Evolutionary conservation across 2,113 vertebrate species (phyloP).

Genomic region (Meleagris gallopavo): DNA sequence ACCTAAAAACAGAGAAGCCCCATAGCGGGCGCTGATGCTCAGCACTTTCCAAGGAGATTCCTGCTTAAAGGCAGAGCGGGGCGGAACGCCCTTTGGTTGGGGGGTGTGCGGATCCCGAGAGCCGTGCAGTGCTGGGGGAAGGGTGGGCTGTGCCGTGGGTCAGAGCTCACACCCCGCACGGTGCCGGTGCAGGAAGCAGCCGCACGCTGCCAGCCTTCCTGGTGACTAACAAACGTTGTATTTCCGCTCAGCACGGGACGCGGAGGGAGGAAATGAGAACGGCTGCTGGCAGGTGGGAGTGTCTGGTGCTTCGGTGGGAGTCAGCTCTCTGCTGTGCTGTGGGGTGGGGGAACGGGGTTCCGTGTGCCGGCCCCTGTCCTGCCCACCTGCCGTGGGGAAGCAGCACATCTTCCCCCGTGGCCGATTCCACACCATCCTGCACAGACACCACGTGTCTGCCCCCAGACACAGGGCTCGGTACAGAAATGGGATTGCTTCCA

Average conservation of each 20-base stretch:
- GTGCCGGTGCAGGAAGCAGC: neutral
- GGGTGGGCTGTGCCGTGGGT: too few relatives aligned
- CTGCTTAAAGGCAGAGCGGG: neutral
- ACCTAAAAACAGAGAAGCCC: neutral
- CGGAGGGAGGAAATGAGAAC: conserved; percentile 12
- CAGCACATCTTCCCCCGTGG: neutral
- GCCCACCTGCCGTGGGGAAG: too few relatives aligned
- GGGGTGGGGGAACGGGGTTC: too few relatives aligned
- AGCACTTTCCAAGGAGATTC: rapidly evolving
- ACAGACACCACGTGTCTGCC: rapidly evolving
- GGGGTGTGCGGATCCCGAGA: neutral
- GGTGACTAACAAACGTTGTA: neutral
- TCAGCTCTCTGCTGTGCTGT: too few relatives aligned
- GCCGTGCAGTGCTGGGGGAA: too few relatives aligned
- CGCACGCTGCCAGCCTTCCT: neutral
- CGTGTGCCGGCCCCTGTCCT: too few relatives aligned
- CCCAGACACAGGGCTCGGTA: neutral
- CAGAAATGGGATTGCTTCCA: neutral
- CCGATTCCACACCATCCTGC: rapidly evolving
- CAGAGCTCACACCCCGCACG: too few relatives aligned
- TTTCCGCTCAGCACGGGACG: neutral
- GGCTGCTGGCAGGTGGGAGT: conserved; percentile 16
- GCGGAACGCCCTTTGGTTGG: neutral
- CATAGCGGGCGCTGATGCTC: neutral
- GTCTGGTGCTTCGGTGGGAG: neutral